Conservation (phyloP, 2,888 invertebrate species). For the Cordilura impudica region DNA sequence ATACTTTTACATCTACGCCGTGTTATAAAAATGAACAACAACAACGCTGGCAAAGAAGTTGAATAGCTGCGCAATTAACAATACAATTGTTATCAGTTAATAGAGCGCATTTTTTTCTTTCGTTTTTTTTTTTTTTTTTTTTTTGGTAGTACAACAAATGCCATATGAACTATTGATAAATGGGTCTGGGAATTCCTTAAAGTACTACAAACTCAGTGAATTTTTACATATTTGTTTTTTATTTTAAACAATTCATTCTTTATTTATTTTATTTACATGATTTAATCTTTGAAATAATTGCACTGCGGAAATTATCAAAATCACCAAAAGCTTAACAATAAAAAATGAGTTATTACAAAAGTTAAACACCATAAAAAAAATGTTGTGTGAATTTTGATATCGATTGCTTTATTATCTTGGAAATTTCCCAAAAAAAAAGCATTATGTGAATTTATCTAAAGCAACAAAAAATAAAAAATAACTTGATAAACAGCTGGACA, state of each 20-base stretch:
- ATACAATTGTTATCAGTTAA: constrained; percentile 54
- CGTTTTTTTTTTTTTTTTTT: background rate
- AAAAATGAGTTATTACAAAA: no score
- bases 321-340: no score
- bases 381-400: no score
- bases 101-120: constrained; percentile 27
- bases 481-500: no score
- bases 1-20: constrained; percentile 24
- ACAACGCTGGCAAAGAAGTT: constrained; percentile 23
- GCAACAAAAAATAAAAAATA: no score
- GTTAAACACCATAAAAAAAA: no score
- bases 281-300: background rate
- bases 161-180: constrained; percentile 13
- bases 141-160: constrained; percentile 1
- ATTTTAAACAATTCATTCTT: background rate
- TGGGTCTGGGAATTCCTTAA: constrained; percentile 39
- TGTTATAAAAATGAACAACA: constrained; percentile 17
- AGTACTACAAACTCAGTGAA: background rate
- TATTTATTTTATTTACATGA: background rate
- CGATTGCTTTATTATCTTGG: no score
- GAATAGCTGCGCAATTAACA: constrained; percentile 53
- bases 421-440: no score
- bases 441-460: no score
- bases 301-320: background rate
- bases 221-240: background rate